Base-by-base conservation (phyloP, 2,888 invertebrate species). In the Vannuccia rotundouncinata region DNA sequence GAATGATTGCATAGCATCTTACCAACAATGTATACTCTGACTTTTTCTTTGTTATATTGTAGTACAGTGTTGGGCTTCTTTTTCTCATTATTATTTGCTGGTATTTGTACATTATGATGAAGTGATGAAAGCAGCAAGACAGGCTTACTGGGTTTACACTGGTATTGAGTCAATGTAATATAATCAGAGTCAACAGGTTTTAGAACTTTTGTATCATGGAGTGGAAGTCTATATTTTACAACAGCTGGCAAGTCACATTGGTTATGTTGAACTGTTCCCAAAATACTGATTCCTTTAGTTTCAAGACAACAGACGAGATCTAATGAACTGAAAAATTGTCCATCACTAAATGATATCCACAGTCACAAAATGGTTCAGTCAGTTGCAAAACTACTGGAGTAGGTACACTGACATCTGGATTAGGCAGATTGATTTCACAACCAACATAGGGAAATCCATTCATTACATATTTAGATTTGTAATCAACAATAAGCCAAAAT, bases 381-480 rank as follows among this genome's bases (percentile, higher is more conserved):
- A 66, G 66, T 66, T 66, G 10, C 66, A 66, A 66, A 66, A 66
- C 66, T 66, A 66, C 66, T 66, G 2, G 25, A 66, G 66, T 22
- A 22, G 5, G 66, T 66, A 66, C 22, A 66, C 66, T 66, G 66
- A 66, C 22, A 66, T 66, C 66, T 66, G 66, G 66, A 66, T 66
- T 66, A 5, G 2, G 66, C 66, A 66, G 66, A 66, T 66, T 66
- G 22, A 66, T 66, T 66, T 75, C 76, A 31, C 27, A 5, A 28
- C 29, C 31, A 31, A 77, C 10, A 77, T 77, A 77, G 17, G 59
- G 45, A 77, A 77, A 31, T 45, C 77, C 27, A 25, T 75, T 60
- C 22, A 31, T 31, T 31, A 77, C 59, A 59, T 25, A 77, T 45
- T 77, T 77, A 30, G 77, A 31, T 27, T 77, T 25, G 25, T 31